These are phyloP conservation scores for Microcebus lehilahytsara DNA, from an alignment of 2,113 vertebrate genomes.

Conservation along the genomic window DNA sequence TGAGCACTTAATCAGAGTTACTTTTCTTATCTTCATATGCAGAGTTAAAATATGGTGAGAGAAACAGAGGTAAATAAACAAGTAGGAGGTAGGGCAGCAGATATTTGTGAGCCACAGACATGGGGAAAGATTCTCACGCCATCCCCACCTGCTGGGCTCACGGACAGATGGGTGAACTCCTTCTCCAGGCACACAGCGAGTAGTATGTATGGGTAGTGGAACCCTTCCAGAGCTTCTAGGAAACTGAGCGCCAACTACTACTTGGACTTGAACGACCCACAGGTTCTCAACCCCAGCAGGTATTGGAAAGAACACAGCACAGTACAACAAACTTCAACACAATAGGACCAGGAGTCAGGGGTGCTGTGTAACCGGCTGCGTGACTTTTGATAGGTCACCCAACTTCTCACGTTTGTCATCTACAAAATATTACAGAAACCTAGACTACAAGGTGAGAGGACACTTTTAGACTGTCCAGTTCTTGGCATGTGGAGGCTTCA, in stretches of 20 bases:
- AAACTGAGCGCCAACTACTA: neutral
- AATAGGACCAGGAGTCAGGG: neutral
- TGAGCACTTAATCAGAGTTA: neutral
- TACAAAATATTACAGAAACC: neutral
- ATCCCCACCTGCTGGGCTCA: neutral
- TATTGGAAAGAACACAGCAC: neutral
- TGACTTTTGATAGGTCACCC: neutral
- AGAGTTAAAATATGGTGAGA: neutral
- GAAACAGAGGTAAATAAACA: neutral
- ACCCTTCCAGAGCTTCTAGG: neutral
- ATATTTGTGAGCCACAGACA: neutral
- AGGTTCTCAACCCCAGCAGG: neutral
- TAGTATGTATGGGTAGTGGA: neutral
- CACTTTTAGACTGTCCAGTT: accelerated
- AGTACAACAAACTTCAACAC: neutral
- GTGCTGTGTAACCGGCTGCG: neutral
- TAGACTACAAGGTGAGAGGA: neutral
- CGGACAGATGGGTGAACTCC: neutral
- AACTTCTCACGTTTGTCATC: neutral
- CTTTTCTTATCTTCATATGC: neutral
- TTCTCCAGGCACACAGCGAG: neutral
- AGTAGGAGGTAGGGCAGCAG: neutral
- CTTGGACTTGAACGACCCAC: neutral
- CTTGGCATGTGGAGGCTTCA: neutral
- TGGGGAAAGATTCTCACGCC: neutral